These are phyloP conservation scores for Sarcophaga rosellei DNA, from an alignment of 2,888 invertebrate species.

Conservation along the genomic window DNA sequence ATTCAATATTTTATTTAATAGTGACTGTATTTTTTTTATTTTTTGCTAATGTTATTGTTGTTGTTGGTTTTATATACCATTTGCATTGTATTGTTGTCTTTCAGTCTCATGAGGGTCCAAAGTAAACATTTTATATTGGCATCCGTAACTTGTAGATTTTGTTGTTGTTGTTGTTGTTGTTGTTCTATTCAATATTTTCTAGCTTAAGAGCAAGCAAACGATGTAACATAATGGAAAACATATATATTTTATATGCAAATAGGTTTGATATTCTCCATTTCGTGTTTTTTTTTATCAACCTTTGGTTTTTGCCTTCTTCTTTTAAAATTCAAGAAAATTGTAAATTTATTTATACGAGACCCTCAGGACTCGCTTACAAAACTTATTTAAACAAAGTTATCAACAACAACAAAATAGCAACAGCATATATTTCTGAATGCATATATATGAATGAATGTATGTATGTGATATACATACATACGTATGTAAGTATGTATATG, in stretches of 20 bases:
- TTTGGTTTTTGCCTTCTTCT: slow-evolving; percentile 27
- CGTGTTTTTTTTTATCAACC: slow-evolving; percentile 18
- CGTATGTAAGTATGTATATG: neutral
- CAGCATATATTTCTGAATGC: neutral
- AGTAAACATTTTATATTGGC: slow-evolving; percentile 42
- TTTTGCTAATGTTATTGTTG: neutral
- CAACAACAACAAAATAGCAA: neutral
- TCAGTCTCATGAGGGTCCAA: slow-evolving; percentile 42
- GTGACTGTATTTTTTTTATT: slow-evolving; percentile 29
- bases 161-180: neutral
- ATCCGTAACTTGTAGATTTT: neutral
- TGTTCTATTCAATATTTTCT: slow-evolving; percentile 8
- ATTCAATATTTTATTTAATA: slow-evolving; percentile 63
- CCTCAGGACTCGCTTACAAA: slow-evolving; percentile 55
- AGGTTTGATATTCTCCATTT: slow-evolving; percentile 61
- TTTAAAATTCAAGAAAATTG: slow-evolving; percentile 57
- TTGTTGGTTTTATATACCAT: neutral
- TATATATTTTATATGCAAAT: slow-evolving; percentile 64
- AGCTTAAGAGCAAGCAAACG: slow-evolving; percentile 46
- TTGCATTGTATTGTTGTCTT: neutral
- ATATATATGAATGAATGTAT: slow-evolving; percentile 7
- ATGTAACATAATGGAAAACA: slow-evolving; percentile 47
- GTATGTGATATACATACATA: neutral
- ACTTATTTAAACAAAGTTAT: slow-evolving; percentile 33
- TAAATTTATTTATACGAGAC: slow-evolving; percentile 68